Evolutionary conservation across 2,113 vertebrate genomes (phyloP).

Genomic region (Antechinus flavipes): DNA sequence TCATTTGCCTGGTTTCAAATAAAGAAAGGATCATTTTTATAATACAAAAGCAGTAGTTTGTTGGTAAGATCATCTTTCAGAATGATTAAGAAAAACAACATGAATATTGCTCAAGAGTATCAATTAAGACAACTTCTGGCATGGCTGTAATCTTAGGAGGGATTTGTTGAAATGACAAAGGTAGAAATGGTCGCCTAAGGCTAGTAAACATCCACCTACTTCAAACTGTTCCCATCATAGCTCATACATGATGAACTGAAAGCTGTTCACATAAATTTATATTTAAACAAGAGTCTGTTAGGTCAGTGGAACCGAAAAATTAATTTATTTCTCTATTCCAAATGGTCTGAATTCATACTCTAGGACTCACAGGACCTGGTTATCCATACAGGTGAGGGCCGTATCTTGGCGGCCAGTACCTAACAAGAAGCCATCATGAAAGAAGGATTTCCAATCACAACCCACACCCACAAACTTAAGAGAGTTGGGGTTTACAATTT

Average conservation of each 20-base stretch:
- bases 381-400: not conserved
- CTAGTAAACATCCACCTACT: not conserved
- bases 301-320: constrained; percentile 40
- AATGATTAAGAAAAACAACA: constrained; percentile 54
- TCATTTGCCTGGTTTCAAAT: constrained; percentile 1
- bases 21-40: constrained; percentile 57
- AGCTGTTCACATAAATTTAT: not conserved
- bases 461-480: not conserved
- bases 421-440: not conserved
- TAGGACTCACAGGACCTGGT: accelerated
- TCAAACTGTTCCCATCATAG: constrained; percentile 10
- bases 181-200: not conserved
- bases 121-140: constrained; percentile 47
- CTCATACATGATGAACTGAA: not conserved
- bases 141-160: accelerated
- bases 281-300: constrained; percentile 15
- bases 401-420: not conserved
- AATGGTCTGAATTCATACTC: constrained; percentile 9
- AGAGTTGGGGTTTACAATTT: constrained; percentile 24
- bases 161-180: not conserved
- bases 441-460: constrained; percentile 4
- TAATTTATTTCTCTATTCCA: not conserved
- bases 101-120: constrained; percentile 7
- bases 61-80: constrained; percentile 17
- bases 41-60: constrained; percentile 55